Evolutionary conservation across 2,888 invertebrate species (phyloP).

Genomic region (Caenorhabditis angaria): DNA sequence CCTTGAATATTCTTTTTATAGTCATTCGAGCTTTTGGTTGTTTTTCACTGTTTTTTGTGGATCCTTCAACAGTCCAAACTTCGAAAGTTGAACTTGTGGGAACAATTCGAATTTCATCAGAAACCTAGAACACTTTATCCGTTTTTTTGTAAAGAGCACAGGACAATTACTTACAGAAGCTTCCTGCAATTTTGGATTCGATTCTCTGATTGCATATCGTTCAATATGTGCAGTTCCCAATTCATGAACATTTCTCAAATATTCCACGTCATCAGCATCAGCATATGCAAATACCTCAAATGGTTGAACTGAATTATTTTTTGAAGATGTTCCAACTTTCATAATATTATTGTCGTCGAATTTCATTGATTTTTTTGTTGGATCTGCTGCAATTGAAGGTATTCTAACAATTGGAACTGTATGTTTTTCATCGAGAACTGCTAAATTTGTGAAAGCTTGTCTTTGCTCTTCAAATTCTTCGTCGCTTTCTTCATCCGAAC

Average conservation of each 20-base stretch:
- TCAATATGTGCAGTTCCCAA: constrained; percentile 49
- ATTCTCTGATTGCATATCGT: constrained; percentile 36
- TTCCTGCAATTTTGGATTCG: constrained; percentile 21
- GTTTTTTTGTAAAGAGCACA: background rate
- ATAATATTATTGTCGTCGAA: constrained; percentile 21
- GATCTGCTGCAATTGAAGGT: constrained; percentile 44
- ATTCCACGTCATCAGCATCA: constrained; percentile 43
- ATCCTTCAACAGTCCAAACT: constrained; percentile 39
- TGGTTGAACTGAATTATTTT: constrained; percentile 25
- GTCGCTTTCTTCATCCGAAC: constrained; percentile 18
- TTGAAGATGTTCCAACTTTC: constrained; percentile 14
- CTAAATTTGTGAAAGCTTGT: constrained; percentile 44
- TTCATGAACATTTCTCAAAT: constrained; percentile 54
- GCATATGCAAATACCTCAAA: constrained; percentile 43
- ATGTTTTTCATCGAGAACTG: constrained; percentile 20
- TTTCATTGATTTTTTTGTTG: constrained; percentile 24
- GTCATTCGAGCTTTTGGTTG: constrained; percentile 32
- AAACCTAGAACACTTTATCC: background rate
- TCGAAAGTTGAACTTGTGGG: constrained; percentile 12
- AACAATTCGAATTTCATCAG: background rate
- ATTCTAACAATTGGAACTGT: constrained; percentile 48
- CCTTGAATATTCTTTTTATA: constrained; percentile 35
- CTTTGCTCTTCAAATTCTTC: constrained; percentile 36
- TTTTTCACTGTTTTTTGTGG: constrained; percentile 7
- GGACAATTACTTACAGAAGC: constrained; percentile 1